A percentile compares a stretch with the other conserved stretches of the same genome.
Conservation (phyloP, 1,140 invertebrate genomes). For the Chrysoperla carnea region DNA sequence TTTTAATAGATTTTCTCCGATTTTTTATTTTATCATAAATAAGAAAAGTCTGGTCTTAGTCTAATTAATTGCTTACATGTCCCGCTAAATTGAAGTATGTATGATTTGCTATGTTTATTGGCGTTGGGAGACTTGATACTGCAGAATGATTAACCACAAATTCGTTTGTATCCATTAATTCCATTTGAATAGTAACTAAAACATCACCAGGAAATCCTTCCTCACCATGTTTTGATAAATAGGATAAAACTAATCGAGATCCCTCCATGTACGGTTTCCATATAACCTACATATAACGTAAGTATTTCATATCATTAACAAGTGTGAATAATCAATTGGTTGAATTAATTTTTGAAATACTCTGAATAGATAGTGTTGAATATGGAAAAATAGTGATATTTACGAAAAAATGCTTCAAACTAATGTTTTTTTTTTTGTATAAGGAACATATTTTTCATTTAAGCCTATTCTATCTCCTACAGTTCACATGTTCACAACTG, state of each 20-base stretch:
- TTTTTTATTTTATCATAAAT: too few species aligned
- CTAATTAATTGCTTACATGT: constrained; percentile 32
- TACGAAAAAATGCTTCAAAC: too few species aligned
- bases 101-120: constrained; percentile 85
- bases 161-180: constrained; percentile 50
- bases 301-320: constrained; percentile 13
- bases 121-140: constrained; percentile 55
- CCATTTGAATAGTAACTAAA: constrained; percentile 45
- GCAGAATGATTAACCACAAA: constrained; percentile 56
- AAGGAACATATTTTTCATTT: neutral
- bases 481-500: too few species aligned
- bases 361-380: too few species aligned
- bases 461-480: neutral
- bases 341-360: too few species aligned
- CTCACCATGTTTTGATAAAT: constrained; percentile 60
- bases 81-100: constrained; percentile 88
- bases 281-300: constrained; percentile 12
- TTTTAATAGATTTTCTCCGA: too few species aligned
- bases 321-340: too few species aligned
- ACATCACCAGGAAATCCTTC: constrained; percentile 76
- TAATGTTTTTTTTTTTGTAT: too few species aligned
- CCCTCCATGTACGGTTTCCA: constrained; percentile 29
- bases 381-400: too few species aligned
- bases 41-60: too few species aligned
- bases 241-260: constrained; percentile 40